Conservation (phyloP, 2,888 invertebrate species). For the Leucoptera coffeella region DNA sequence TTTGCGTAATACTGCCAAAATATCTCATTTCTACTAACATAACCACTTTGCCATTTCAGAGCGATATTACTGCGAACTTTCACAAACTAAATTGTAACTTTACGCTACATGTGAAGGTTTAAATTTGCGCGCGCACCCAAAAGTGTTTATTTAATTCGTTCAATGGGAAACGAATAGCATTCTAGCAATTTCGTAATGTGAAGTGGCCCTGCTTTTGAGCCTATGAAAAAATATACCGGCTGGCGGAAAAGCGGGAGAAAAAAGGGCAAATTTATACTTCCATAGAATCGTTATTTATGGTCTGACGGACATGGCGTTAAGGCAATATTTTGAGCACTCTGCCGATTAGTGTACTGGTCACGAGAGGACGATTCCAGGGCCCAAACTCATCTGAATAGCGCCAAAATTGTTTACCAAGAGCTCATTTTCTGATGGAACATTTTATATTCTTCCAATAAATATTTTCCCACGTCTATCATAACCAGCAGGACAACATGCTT, state of each 20-base stretch:
- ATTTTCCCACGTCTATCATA: too few species aligned
- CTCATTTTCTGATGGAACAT: too few species aligned
- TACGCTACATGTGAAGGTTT: constrained; percentile 3
- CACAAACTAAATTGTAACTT: constrained; percentile 13
- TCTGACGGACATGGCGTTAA: constrained; percentile 42
- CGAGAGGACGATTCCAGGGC: constrained; percentile 16
- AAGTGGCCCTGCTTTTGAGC: constrained; percentile 55
- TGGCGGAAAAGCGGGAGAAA: constrained; percentile 48
- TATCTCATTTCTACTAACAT: constrained; percentile 55
- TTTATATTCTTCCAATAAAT: too few species aligned
- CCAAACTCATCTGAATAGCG: too few species aligned
- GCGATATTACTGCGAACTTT: constrained; percentile 26
- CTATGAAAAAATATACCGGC: constrained; percentile 47
- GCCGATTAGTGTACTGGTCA: constrained; percentile 37
- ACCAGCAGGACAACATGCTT: too few species aligned
- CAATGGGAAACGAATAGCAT: constrained; percentile 29
- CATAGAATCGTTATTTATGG: constrained; percentile 51
- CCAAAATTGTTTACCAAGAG: too few species aligned
- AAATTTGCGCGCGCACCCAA: too few species aligned
- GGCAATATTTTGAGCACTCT: constrained; percentile 49
- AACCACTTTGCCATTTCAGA: too few species aligned
- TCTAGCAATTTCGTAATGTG: constrained; percentile 55
- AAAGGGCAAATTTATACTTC: constrained; percentile 48
- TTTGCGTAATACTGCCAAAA: constrained; percentile 55
- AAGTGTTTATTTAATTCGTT: too few species aligned